Evolutionary conservation across 2,797 vertebrate species (phyloP).

Genomic region (Sandelia bainsii): DNA sequence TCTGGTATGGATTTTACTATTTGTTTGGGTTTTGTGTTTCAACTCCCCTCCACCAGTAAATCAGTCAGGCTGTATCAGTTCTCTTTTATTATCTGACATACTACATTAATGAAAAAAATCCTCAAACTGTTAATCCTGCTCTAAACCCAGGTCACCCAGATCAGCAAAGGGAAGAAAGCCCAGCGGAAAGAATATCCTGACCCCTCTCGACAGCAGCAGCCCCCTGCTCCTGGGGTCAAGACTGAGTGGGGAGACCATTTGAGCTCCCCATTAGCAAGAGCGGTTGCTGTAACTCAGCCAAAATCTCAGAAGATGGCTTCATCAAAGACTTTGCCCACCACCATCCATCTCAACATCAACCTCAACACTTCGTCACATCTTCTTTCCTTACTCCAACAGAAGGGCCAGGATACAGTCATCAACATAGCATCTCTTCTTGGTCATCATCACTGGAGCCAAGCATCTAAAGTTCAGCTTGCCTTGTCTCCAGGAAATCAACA

Average conservation of each 20-base stretch:
- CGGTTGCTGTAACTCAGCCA: conserved; percentile 8
- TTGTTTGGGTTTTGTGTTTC: conserved; percentile 3
- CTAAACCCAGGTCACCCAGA: conserved; percentile 59
- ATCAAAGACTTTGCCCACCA: conserved; percentile 33
- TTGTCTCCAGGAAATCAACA: conserved; percentile 25
- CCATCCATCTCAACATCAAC: conserved; percentile 60
- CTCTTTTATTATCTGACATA: conserved; percentile 19
- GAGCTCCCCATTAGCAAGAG: conserved; percentile 29
- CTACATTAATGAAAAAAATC: conserved; percentile 19
- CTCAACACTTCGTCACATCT: conserved; percentile 42
- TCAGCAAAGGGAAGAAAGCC: conserved; percentile 57
- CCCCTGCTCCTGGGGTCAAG: conserved; percentile 26
- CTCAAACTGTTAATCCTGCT: conserved; percentile 34
- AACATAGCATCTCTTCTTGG: conserved; percentile 34
- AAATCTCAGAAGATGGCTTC: conserved; percentile 14
- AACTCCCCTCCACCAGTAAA: background rate
- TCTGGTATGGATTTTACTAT: background rate
- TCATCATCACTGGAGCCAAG: background rate
- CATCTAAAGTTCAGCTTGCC: conserved; percentile 16
- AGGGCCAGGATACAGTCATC: conserved; percentile 42
- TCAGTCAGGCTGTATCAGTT: background rate
- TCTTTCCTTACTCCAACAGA: conserved; percentile 40
- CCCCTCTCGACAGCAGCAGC: conserved; percentile 24
- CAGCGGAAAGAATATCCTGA: conserved; percentile 36
- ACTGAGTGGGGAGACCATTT: conserved; percentile 35